Evolutionary conservation across 2,888 invertebrate genomes (phyloP).

Genomic region (Nebria brevicollis): DNA sequence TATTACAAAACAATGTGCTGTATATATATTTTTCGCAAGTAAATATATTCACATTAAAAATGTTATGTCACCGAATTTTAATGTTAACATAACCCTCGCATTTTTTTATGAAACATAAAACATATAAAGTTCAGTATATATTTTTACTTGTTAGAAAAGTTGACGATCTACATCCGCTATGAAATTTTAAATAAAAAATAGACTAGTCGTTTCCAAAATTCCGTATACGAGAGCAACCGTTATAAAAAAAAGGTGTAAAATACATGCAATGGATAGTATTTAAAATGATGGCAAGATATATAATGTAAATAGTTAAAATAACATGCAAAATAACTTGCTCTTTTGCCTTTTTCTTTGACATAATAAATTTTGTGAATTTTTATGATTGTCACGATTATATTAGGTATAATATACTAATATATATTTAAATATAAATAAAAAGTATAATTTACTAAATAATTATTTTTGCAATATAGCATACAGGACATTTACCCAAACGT

Average conservation of each 20-base stretch:
- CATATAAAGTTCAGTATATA: background rate
- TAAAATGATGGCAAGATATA: too few species aligned
- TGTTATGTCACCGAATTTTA: background rate
- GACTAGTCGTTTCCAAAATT: too few species aligned
- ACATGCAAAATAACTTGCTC: too few species aligned
- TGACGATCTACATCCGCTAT: background rate
- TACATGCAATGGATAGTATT: too few species aligned
- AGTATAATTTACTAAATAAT: background rate
- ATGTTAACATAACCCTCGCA: background rate
- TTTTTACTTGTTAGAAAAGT: background rate
- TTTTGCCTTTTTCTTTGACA: too few species aligned
- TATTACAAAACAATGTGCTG: background rate
- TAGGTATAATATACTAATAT: too few species aligned
- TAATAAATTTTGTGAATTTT: too few species aligned
- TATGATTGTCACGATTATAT: too few species aligned
- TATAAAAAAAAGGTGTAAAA: too few species aligned
- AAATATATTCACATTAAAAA: background rate
- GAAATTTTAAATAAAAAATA: background rate
- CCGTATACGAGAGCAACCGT: too few species aligned
- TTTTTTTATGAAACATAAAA: background rate
- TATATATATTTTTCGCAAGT: background rate
- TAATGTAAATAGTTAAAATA: too few species aligned
- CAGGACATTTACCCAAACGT: background rate
- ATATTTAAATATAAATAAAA: background rate
- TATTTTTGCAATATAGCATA: too few species aligned